A percentile compares a stretch with the other conserved stretches of the same genome.
These are phyloP conservation scores for Tragelaphus scriptus DNA, from an alignment of 2,113 vertebrate species.

Conservation along the genomic window DNA sequence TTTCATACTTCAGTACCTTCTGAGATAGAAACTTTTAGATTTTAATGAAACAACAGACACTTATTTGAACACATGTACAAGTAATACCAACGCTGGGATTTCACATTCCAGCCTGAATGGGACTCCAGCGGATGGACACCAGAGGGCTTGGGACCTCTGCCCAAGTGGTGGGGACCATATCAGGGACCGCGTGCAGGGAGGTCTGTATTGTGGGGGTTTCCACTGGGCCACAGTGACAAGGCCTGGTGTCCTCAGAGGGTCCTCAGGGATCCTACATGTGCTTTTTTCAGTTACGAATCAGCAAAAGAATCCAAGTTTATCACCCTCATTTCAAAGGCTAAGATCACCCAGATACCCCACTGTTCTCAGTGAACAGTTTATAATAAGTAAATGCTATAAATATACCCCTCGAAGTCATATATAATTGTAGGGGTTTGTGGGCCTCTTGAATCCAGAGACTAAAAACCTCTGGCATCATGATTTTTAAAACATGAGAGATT, in stretches of 20 bases:
- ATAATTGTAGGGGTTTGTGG: too few species aligned
- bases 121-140: neutral
- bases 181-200: neutral
- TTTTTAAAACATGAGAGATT: neutral
- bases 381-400: neutral
- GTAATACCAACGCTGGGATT: neutral
- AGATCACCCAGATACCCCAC: neutral
- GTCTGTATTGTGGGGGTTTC: neutral
- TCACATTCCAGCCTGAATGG: neutral
- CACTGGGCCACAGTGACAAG: neutral
- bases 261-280: neutral
- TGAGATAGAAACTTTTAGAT: neutral
- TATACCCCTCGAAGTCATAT: neutral
- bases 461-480: neutral
- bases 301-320: neutral
- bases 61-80: neutral
- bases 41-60: neutral
- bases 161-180: rapidly evolving
- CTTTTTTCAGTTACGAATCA: neutral
- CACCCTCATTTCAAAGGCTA: neutral
- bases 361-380: neutral
- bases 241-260: neutral
- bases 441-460: neutral
- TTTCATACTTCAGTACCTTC: neutral
- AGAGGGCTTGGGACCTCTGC: neutral